phyloP scores from a whole-genome alignment of 2,797 vertebrate species.

The Acestrorhynchus altus region DNA sequence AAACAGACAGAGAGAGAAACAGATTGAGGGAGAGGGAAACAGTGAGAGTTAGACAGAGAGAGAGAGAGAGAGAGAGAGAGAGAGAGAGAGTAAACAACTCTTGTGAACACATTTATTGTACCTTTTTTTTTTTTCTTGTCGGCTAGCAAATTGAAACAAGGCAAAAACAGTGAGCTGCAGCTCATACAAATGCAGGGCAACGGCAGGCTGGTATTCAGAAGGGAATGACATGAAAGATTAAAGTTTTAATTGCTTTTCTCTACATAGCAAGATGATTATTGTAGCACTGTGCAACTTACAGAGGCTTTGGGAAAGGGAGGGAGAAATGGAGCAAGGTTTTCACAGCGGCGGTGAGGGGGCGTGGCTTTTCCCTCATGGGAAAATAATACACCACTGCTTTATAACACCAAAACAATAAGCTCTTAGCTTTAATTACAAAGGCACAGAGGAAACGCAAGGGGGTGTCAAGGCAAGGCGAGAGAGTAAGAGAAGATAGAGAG shows the following conservation, averaged over 20 bases:
- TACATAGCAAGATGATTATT: constrained; percentile 73
- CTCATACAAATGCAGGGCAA: constrained; percentile 70
- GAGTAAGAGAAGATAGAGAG: background rate
- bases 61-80: background rate
- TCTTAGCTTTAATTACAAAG: constrained; percentile 77
- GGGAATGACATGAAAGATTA: constrained; percentile 80
- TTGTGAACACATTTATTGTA: constrained; percentile 65
- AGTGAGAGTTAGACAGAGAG: background rate
- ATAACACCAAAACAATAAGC: constrained; percentile 71
- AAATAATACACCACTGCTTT: constrained; percentile 57
- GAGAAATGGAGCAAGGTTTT: constrained; percentile 32
- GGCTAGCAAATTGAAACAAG: constrained; percentile 76
- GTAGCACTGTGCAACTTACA: constrained; percentile 63
- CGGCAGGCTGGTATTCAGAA: constrained; percentile 74
- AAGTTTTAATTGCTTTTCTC: constrained; percentile 80
- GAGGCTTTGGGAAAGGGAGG: background rate
- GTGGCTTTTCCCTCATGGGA: constrained; percentile 61
- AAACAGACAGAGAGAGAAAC: background rate
- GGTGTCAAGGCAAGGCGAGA: constrained; percentile 39
- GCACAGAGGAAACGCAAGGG: constrained; percentile 11
- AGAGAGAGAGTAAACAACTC: constrained; percentile 71
- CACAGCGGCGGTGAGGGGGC: constrained; percentile 65
- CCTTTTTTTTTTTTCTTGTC: constrained; percentile 65
- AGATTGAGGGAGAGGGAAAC: constrained; percentile 23
- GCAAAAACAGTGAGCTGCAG: constrained; percentile 62